Evolutionary conservation across 1,140 invertebrate genomes (phyloP), one percentile per base, ranked within the genome.

Genomic region (Drosophila tropicalis): DNA sequence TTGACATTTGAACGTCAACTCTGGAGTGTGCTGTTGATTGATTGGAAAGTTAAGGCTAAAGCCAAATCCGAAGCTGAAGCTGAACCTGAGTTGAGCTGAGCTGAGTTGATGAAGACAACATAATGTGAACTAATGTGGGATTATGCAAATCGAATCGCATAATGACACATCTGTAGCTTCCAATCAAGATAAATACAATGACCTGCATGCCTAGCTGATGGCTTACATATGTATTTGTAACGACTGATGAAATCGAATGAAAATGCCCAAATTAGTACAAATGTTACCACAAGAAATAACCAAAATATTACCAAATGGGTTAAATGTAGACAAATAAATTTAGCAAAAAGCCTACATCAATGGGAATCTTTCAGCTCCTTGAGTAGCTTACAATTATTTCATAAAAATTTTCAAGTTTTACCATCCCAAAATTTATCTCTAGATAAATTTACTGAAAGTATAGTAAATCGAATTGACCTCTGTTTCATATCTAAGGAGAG

Each of bases 11-110:
- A 58, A 36, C 32, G 56, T 58, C 68, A 67, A 39, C 47, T 67
- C 39, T 62, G 67, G 54, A 58, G 57, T 61, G 56, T 29, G 36
- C 36, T 68, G 64, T 66, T 70, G 62, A 76, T 81, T 76, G 83
- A 79, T 87, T 87, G 80, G 83, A 87, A 89, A 87, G 84, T 76
- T 80, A 67, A 76, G 74, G 62, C 57, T 51, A 19, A 22, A 22
- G 44, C 17, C 9, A 19, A 51, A 39, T 39, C 36, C 10, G 36
- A 39, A 13, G 12, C 12, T 39, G 36, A 39, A 13, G 12, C 12
- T 36, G 34, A 36, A 10, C 29, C 29, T 29, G 5, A 29, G 29
- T 29, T 29, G 29, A 22, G 32, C 32, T 5, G 7, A 75, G 55
- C 40, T 80, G 55, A 73, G 34, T 62, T 65, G 64, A 77, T 77